A percentile compares a stretch with the other conserved stretches of the same genome.
Conservation (phyloP, 2,888 invertebrate genomes). For the Merodon equestris region DNA sequence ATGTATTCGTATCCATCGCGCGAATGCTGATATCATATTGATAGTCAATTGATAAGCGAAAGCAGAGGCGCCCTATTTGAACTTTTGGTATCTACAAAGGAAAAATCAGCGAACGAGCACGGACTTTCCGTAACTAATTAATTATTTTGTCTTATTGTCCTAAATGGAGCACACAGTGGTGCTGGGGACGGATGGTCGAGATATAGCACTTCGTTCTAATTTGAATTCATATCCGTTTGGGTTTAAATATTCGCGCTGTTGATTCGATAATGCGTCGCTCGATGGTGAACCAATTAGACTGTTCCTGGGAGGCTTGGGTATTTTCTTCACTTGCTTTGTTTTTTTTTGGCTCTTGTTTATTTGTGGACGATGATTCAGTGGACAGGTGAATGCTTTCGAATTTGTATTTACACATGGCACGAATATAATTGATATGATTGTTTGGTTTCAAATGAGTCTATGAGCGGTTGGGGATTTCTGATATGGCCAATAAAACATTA, state of each 20-base stretch:
- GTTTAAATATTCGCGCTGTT: neutral
- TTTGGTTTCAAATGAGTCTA: too few species aligned
- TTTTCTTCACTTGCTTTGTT: neutral
- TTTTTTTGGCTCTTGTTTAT: conserved; percentile 16
- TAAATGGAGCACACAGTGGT: conserved; percentile 13
- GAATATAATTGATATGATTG: too few species aligned
- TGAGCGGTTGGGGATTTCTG: too few species aligned
- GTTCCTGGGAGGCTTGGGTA: neutral
- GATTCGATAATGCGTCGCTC: conserved; percentile 33
- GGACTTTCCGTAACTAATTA: conserved; percentile 49
- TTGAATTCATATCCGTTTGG: neutral
- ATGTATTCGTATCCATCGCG: too few species aligned
- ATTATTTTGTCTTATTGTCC: conserved; percentile 12
- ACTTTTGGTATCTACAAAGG: conserved; percentile 8
- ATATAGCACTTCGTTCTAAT: too few species aligned
- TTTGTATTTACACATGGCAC: conserved; percentile 1
- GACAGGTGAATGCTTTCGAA: conserved; percentile 50
- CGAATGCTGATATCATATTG: neutral
- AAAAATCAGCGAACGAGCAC: conserved; percentile 4
- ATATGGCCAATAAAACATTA: too few species aligned
- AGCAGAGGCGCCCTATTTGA: conserved; percentile 1
- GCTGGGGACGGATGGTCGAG: too few species aligned
- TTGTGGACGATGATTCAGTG: conserved; percentile 41
- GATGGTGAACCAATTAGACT: neutral
- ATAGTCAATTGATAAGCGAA: conserved; percentile 13